Evolutionary conservation across 2,113 vertebrate genomes (phyloP), one percentile per base, ranked within the genome.

Genomic region (Scopus umbretta): DNA sequence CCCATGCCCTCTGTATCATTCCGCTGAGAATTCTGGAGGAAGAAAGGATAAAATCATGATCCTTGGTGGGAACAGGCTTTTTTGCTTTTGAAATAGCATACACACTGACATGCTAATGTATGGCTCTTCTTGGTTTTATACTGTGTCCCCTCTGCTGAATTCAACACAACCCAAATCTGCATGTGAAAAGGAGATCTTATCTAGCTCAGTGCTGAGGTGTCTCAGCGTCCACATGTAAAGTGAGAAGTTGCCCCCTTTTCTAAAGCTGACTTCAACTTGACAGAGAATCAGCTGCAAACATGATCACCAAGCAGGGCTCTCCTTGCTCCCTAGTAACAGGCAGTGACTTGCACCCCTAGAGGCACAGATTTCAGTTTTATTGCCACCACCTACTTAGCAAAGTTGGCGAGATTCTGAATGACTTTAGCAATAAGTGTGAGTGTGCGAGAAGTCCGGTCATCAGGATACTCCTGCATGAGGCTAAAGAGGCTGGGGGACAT

Each of bases 331-430:
- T 0, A 45, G 42, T 13, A 32, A 42, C 43, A 55, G 8, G 19
- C 14, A n/a, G 42, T 9, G 72, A 55, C 38, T 68, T 16, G 58
- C 27, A 72, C 10, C 47, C 76, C 55, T 6, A 16, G 23, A 45
- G 38, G 27, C 20, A 47, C n/a, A 14, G 58, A 13, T 34, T 53
- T 53, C 19, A 2, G 17, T 16, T 17, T 5, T 34, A 11, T 23
- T 49, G 53, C 13, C 40, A 86, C 27, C 83, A 98, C 99, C 52
- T 99, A 99, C 99, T 99, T 99, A 73, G 99, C 97, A 96, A 99
- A 99, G 96, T 99, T 99, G 97, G 99, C 99, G 36, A 99, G 98
- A 94, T 99, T 99, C 98, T 99, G 99, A 96, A 99, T 99, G 97
- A 99, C 99, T 96, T 99, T 99, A 80, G 99, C 99, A 43, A 99